phyloP scores from a whole-genome alignment of 2,888 invertebrate species.

The Dione juno region DNA sequence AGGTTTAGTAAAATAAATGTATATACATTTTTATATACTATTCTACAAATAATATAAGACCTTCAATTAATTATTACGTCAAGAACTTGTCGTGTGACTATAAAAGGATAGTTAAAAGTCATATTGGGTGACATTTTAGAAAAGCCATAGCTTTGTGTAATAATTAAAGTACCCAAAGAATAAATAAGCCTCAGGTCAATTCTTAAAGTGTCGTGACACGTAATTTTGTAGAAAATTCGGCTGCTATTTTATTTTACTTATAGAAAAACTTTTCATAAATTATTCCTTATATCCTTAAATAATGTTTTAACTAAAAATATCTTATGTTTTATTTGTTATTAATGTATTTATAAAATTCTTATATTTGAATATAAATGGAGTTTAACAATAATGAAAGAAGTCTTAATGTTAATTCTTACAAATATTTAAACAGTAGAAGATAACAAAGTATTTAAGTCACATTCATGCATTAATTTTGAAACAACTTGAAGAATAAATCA shows the following conservation, averaged over 20 bases:
- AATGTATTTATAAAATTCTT: not conserved
- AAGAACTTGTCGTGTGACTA: no score
- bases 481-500: slow-evolving; percentile 14
- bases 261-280: not conserved
- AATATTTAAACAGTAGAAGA: not conserved
- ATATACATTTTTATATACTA: no score
- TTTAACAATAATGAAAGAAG: not conserved
- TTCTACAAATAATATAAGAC: no score
- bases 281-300: not conserved
- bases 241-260: no score
- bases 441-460: slow-evolving; percentile 11
- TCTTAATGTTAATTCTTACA: not conserved
- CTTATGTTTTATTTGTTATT: not conserved
- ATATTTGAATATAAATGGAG: no score
- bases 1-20: no score
- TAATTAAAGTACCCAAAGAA: not conserved
- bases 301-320: not conserved
- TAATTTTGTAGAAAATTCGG: not conserved
- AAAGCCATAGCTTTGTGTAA: not conserved
- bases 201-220: not conserved
- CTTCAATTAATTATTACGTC: no score
- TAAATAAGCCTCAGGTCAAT: not conserved
- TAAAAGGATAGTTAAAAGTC: not conserved
- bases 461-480: slow-evolving; percentile 7
- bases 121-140: not conserved